A percentile compares a stretch with the other conserved stretches of the same genome.
Evolutionary conservation across 2,797 vertebrate species (phyloP).

Genomic region (Hephaestus fuliginosus): DNA sequence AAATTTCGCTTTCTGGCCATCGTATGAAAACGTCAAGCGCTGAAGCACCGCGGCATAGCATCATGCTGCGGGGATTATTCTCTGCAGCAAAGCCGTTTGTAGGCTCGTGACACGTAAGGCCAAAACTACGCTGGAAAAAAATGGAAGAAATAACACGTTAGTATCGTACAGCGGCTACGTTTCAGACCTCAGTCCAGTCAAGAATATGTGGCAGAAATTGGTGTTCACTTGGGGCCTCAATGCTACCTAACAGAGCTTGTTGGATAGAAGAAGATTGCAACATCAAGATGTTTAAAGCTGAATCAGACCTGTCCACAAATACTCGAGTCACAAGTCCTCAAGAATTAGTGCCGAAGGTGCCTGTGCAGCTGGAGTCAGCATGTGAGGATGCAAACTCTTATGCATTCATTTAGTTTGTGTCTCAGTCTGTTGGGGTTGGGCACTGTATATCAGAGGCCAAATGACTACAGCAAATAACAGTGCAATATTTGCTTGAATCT

Average conservation of each 20-base stretch:
- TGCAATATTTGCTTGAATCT: neutral
- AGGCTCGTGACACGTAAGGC: conserved; percentile 2
- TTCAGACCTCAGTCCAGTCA: too few relatives aligned
- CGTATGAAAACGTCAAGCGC: neutral
- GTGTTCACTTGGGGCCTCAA: neutral
- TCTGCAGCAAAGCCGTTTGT: neutral
- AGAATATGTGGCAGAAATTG: neutral
- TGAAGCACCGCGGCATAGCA: neutral
- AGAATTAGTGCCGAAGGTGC: neutral
- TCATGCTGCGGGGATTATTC: neutral
- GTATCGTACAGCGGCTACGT: too few relatives aligned
- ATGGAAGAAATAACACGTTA: neutral
- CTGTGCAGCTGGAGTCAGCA: neutral
- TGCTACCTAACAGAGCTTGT: neutral
- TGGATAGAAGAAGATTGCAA: neutral
- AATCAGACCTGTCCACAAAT: neutral
- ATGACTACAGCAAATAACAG: neutral
- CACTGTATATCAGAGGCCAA: neutral
- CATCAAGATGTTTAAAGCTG: neutral
- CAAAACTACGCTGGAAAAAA: neutral
- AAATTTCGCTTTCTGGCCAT: conserved; percentile 7
- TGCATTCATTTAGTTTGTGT: neutral
- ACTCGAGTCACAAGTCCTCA: too few relatives aligned
- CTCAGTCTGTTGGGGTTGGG: neutral
- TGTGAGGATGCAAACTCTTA: neutral